These are phyloP conservation scores for Polypterus bichir DNA, from an alignment of 2,113 vertebrate species.

Conservation along the genomic window DNA sequence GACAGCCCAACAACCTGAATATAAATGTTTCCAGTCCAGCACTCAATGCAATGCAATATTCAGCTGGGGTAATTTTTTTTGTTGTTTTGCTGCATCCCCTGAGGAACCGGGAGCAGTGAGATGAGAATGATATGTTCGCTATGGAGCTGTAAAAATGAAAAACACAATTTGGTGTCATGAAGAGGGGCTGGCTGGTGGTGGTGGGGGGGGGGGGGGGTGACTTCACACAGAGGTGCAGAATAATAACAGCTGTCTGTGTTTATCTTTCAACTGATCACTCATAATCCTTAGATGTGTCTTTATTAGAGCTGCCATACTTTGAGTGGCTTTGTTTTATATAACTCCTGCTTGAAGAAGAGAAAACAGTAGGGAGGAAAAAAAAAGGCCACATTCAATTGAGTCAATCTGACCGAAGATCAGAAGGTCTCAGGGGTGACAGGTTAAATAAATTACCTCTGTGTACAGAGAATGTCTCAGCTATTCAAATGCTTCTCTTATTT, in stretches of 20 bases:
- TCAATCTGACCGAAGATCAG: too few species aligned
- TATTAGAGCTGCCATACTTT: slow-evolving; percentile 7
- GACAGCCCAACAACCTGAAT: slow-evolving; percentile 18
- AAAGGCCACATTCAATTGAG: too few species aligned
- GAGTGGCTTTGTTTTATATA: neutral
- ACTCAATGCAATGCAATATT: slow-evolving; percentile 16
- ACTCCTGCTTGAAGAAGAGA: neutral
- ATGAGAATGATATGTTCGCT: slow-evolving; percentile 22
- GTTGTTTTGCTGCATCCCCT: slow-evolving; percentile 16
- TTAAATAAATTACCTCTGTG: too few species aligned
- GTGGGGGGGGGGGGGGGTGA: neutral
- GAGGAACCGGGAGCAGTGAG: slow-evolving; percentile 7
- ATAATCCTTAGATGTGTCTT: slow-evolving; percentile 6
- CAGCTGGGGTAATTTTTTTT: slow-evolving; percentile 16
- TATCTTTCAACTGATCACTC: slow-evolving; percentile 4
- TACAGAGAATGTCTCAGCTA: too few species aligned
- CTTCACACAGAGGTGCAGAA: neutral
- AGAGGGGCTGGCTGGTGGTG: too few species aligned
- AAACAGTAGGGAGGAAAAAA: neutral
- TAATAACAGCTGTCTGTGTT: slow-evolving; percentile 5
- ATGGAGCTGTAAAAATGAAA: slow-evolving; percentile 18
- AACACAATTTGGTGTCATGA: slow-evolving; percentile 1
- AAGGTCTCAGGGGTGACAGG: too few species aligned
- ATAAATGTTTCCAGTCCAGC: slow-evolving; percentile 19
- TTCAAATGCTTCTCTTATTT: too few species aligned